phyloP scores from a whole-genome alignment of 2,888 invertebrate genomes.

The Furcula furcula region DNA sequence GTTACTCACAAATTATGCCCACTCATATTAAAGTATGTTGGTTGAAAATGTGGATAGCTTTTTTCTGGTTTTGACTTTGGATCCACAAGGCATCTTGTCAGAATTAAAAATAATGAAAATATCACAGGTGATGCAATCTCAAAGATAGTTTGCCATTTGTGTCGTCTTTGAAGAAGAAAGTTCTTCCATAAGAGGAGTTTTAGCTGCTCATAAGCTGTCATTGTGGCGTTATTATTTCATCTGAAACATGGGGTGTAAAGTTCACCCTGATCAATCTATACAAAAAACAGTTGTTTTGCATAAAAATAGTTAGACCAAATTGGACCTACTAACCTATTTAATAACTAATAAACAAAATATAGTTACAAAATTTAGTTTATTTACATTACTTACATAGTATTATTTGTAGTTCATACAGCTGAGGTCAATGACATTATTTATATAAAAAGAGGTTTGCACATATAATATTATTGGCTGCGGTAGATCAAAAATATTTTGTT shows the following conservation, averaged over 20 bases:
- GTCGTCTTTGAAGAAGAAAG: slow-evolving; percentile 87
- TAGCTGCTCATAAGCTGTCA: slow-evolving; percentile 82
- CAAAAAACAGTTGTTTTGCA: too few species aligned
- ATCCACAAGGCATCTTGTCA: slow-evolving; percentile 86
- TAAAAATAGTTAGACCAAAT: too few species aligned
- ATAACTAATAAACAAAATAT: too few species aligned
- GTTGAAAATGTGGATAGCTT: slow-evolving; percentile 58
- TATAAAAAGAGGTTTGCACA: too few species aligned
- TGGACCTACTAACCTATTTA: too few species aligned
- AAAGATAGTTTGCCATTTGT: slow-evolving; percentile 86
- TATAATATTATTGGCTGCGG: too few species aligned
- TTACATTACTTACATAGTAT: too few species aligned
- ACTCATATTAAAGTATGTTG: slow-evolving; percentile 69
- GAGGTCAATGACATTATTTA: too few species aligned
- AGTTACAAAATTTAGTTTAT: too few species aligned
- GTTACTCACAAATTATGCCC: slow-evolving; percentile 61
- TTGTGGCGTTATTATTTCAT: slow-evolving; percentile 33
- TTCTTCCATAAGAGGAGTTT: slow-evolving; percentile 92
- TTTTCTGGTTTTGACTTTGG: slow-evolving; percentile 75
- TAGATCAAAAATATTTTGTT: too few species aligned
- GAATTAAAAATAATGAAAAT: slow-evolving; percentile 86
- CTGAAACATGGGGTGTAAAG: slow-evolving; percentile 11
- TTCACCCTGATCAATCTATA: too few species aligned
- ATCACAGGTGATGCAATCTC: slow-evolving; percentile 87
- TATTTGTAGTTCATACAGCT: too few species aligned